Evolutionary conservation across 23 tunicate species (phyloP).

Genomic region (Ciona savignyi): DNA sequence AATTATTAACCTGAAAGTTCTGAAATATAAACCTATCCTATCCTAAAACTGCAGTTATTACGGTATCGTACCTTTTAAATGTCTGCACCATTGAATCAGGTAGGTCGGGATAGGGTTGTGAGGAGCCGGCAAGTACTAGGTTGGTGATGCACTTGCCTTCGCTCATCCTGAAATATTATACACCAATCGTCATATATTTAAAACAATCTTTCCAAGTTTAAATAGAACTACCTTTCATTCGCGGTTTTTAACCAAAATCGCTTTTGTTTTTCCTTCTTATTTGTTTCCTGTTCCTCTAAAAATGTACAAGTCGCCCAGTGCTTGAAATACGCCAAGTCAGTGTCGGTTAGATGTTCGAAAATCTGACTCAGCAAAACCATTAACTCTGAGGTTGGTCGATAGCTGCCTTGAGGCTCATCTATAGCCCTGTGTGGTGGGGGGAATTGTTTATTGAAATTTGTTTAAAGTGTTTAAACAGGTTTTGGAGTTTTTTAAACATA

Average conservation of each 20-base stretch:
- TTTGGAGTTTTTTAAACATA: not conserved
- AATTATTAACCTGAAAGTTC: no score
- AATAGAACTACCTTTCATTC: constrained; percentile 59
- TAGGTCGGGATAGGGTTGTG: constrained; percentile 9
- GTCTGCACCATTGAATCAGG: constrained; percentile 29
- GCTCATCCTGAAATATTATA: constrained; percentile 10
- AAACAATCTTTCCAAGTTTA: no score
- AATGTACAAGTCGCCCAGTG: constrained; percentile 91
- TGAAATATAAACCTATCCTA: no score
- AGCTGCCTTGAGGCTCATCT: constrained; percentile 15
- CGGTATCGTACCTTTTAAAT: constrained; percentile 68
- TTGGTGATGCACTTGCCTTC: constrained; percentile 43
- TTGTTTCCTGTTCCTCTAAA: constrained; percentile 36
- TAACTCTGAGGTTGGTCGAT: constrained; percentile 23
- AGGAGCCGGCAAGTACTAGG: constrained; percentile 41
- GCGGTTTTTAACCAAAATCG: constrained; percentile 67
- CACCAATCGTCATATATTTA: not conserved
- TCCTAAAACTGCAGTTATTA: no score
- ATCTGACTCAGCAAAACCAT: constrained; percentile 15
- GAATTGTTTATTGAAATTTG: no score
- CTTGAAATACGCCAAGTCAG: constrained; percentile 64
- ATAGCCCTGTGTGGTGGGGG: no score
- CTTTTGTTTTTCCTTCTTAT: constrained; percentile 22
- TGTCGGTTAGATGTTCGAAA: constrained; percentile 21
- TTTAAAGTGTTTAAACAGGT: no score